Conservation (phyloP, 1,140 invertebrate species). For the Vollenhovia emeryi region DNA sequence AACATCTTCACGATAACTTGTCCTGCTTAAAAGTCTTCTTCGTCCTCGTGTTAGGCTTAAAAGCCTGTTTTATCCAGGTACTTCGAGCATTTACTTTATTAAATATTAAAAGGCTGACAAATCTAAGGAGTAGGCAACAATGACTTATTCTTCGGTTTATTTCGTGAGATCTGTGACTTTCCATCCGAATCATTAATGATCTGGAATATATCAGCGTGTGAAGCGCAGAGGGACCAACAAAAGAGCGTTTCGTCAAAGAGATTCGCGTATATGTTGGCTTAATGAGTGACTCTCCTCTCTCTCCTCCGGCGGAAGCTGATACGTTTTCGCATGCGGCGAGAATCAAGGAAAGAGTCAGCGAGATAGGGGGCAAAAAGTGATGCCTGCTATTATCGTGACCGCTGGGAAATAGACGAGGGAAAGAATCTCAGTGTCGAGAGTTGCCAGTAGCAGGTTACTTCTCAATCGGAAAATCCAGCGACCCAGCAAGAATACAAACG, state of each 20-base stretch:
- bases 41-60: too few relatives aligned
- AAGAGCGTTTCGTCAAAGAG: conserved; percentile 31
- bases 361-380: conserved; percentile 20
- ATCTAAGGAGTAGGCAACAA: not conserved
- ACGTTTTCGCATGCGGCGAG: not conserved
- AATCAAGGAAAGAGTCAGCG: not conserved
- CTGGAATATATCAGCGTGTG: not conserved
- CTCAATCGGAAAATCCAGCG: not conserved
- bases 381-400: not conserved
- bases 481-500: not conserved
- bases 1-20: not conserved
- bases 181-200: not conserved
- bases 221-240: not conserved
- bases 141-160: not conserved
- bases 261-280: conserved; percentile 5
- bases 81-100: too few relatives aligned
- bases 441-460: not conserved
- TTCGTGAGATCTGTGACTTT: not conserved
- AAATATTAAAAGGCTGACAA: not conserved
- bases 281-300: conserved; percentile 34
- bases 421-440: conserved; percentile 25
- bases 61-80: too few relatives aligned
- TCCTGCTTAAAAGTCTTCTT: conserved; percentile 11
- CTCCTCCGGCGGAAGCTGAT: conserved; percentile 4
- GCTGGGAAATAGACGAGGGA: conserved; percentile 24